Base-by-base conservation (phyloP, 1,140 invertebrate species). In the Antheraea pernyi region DNA sequence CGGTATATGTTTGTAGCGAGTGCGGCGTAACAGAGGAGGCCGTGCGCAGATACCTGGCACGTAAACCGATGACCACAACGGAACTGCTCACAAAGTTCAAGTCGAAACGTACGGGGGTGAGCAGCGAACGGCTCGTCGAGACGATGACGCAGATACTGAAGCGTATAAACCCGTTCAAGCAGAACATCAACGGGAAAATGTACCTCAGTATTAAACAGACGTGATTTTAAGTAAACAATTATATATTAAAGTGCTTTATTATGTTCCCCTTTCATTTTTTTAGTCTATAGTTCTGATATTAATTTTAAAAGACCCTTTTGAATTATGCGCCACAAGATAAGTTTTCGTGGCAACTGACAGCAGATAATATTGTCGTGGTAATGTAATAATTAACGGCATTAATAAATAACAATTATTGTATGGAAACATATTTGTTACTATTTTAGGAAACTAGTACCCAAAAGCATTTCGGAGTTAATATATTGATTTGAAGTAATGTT, bases 21-120 rank as follows among this genome's bases (percentile, higher is more conserved):
- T 97, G 97, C 78, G 97, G 97, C 19, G 97, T 99, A 18, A 98
- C 97, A 3, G 98, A 99, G 90, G 98, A 99, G 78, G 96, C 97
- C 0, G 98, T 99, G 7, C 93, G 98, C 19, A 94, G 98, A 18
- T 99, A 99, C 89, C 92, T 99, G 18, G 97, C 97, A 80, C 94
- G 98, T 0, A 99, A 99, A 84, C 98, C 98, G 3, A 98, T 99
- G 96, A 99, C 98, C 0, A 97, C 98, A 0, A 99, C 97, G 0
- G 98, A 99, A 85, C 89, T 99, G 16, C 86, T 99, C 7, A 97
- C 98, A 59, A 99, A 99, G 92, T 99, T 99, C 91, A 98, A 98
- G 87, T 97, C 97, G 19, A 98, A 98, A 86, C 98, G 98, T 79
- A 97, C 97, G n/a, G 97, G 97, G 11, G 93, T 99, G 39, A 96